Evolutionary conservation across 2,797 vertebrate genomes (phyloP), one percentile per base, ranked within the genome.

Genomic region (Falco berigora): DNA sequence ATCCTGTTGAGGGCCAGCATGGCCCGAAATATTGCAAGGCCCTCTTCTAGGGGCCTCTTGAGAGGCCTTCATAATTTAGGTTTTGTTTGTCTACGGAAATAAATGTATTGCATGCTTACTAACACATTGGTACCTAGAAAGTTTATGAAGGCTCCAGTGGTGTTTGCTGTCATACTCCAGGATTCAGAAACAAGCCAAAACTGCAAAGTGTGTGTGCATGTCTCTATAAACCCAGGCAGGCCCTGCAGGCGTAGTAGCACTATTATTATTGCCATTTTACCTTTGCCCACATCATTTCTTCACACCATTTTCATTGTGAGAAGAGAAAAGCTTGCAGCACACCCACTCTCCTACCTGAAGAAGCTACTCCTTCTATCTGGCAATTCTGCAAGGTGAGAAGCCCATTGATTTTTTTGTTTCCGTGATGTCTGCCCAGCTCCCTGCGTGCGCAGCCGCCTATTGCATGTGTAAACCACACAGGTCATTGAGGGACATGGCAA

Each of bases 401-500:
- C 6, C 14, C 36, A 8, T 14, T 8, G 17, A 17, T 53, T 27
- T n/a, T 42, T 30, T 5, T 21, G 24, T 69, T 62, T 30, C 28
- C 28, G 14, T 11, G 4, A 8, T 4, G 18, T 11, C 50, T 55
- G 52, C 38, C 34, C 52, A 22, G 30, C 18, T 2, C 21, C 68
- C 32, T 27, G 16, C 6, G 11, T 10, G 36, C 34, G 34, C 30
- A 28, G 38, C 16, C 61, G 25, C 66, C 52, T 27, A 1, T 5
- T 28, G 40, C 10, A 1, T 8, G 4, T 38, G 24, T 23, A 9
- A 62, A 13, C 6, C 44, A 20, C 42, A 34, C 24, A 4, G 6
- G 1, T 2, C 12, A 0, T 2, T 4, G 64, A 6, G 30, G 86
- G 44, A 3, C 8, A 1, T 0, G 1, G 46, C 25, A 6, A 12